Percentiles rank a stretch among this genome's conserved stretches.
Conservation (phyloP, 35 echinoderm and acorn worm genomes). For the Stichopus chloronotus region DNA sequence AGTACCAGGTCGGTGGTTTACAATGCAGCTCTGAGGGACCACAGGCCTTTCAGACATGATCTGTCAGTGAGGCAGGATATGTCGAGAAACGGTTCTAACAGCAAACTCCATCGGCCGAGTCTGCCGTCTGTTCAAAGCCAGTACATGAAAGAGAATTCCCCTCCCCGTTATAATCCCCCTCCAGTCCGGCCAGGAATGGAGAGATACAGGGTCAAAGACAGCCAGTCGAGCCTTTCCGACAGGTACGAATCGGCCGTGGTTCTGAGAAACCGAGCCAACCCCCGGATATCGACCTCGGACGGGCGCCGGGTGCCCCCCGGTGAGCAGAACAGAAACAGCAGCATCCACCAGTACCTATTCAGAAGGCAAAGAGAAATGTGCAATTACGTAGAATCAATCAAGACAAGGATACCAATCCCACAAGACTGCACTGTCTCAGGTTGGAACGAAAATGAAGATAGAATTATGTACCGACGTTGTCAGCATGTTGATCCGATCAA, state of each 20-base stretch:
- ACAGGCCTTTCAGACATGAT: background rate
- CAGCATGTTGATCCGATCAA: no score
- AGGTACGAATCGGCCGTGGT: constrained; percentile 16
- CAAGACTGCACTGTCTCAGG: constrained; percentile 88
- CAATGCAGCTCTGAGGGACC: constrained; percentile 26
- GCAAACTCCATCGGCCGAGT: constrained; percentile 34
- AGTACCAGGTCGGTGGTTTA: constrained; percentile 3
- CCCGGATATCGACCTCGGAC: constrained; percentile 20
- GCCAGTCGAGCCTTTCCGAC: constrained; percentile 34
- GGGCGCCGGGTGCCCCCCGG: constrained; percentile 20
- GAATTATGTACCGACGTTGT: background rate
- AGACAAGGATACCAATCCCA: constrained; percentile 84
- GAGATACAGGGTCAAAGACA: constrained; percentile 21
- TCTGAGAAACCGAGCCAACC: constrained; percentile 17
- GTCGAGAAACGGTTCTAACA: constrained; percentile 38
- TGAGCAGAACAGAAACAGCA: constrained; percentile 83
- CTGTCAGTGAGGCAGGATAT: background rate
- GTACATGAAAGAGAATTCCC: constrained; percentile 17
- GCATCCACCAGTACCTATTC: constrained; percentile 90
- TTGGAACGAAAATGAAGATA: background rate
- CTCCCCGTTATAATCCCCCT: background rate
- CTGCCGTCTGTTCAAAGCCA: constrained; percentile 27
- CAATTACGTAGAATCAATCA: constrained; percentile 95
- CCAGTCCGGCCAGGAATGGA: background rate
- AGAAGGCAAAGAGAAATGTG: constrained; percentile 90